Evolutionary conservation across 2,797 vertebrate genomes (phyloP).

Genomic region (Vultur gryphus): DNA sequence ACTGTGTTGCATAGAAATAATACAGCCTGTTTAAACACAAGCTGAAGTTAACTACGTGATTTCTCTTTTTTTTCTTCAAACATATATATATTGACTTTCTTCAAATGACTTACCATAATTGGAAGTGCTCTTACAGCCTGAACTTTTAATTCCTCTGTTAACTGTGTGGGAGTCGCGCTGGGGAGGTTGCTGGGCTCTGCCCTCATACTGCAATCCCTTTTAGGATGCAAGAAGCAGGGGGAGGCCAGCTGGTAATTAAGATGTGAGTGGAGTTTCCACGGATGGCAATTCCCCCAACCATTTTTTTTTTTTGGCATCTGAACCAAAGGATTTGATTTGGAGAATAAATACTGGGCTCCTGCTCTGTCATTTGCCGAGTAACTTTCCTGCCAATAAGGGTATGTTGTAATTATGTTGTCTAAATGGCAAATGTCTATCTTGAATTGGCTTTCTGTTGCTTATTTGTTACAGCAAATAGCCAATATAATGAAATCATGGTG

Average conservation of each 20-base stretch:
- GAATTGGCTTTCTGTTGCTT: not conserved
- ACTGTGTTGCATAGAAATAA: rapidly evolving
- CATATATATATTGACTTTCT: not conserved
- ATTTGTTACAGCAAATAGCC: not conserved
- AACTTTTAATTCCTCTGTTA: not conserved
- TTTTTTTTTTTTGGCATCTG: not conserved
- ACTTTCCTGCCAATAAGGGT: not conserved
- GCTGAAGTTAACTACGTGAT: not conserved
- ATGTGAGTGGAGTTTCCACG: not conserved
- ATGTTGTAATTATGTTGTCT: not conserved
- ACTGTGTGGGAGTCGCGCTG: not conserved
- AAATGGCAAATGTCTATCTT: not conserved
- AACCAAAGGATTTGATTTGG: not conserved
- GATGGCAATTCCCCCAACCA: not conserved
- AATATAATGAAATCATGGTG: not conserved
- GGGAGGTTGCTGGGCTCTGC: not conserved
- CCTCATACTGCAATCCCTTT: not conserved
- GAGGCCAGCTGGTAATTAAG: not conserved
- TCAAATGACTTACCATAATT: not conserved
- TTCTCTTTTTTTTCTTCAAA: not conserved
- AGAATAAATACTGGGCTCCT: not conserved
- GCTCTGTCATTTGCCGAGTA: not conserved
- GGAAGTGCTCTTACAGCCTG: not conserved
- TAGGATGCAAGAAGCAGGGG: not conserved
- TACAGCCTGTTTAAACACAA: not conserved